These are phyloP conservation scores for Atopsyche davidsoni DNA, from an alignment of 1,140 invertebrate species.

Conservation along the genomic window DNA sequence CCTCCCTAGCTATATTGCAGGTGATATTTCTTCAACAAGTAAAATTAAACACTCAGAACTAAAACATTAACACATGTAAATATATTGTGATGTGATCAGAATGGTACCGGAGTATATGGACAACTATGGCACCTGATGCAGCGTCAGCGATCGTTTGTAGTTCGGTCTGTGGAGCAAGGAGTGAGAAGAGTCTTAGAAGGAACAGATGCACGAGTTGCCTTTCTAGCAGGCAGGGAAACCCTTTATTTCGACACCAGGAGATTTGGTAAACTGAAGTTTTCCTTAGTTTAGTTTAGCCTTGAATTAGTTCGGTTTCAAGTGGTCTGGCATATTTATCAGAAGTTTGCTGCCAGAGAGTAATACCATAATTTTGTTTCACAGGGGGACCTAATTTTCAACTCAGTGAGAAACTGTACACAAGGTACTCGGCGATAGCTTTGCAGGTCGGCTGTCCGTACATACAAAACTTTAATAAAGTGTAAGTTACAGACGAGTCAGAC, in stretches of 20 bases:
- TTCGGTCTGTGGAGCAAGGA: slow-evolving; percentile 60
- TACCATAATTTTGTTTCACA: slow-evolving; percentile 32
- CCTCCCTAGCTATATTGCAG: slow-evolving; percentile 60
- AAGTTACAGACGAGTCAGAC: too few relatives aligned
- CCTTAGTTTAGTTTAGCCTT: background rate
- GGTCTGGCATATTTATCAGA: background rate
- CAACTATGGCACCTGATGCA: slow-evolving; percentile 58
- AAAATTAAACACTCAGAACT: background rate
- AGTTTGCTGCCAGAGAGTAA: background rate
- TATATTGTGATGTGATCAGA: slow-evolving; percentile 38
- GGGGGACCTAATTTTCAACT: slow-evolving; percentile 63
- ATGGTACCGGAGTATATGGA: slow-evolving; percentile 66
- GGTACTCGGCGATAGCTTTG: slow-evolving; percentile 67
- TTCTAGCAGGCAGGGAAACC: slow-evolving; percentile 63
- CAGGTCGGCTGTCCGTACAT: slow-evolving; percentile 64
- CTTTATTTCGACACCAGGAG: slow-evolving; percentile 63
- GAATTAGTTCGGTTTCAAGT: too few relatives aligned
- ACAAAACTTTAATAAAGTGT: slow-evolving; percentile 63
- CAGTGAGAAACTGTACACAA: slow-evolving; percentile 64
- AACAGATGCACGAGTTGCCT: slow-evolving; percentile 47
- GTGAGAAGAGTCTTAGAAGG: slow-evolving; percentile 52
- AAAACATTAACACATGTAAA: too few relatives aligned
- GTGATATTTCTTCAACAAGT: slow-evolving; percentile 35
- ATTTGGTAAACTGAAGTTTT: slow-evolving; percentile 46
- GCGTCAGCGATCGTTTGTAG: slow-evolving; percentile 48